These are phyloP conservation scores for Apteryx mantelli DNA, from an alignment of 2,113 vertebrate species.

Conservation along the genomic window DNA sequence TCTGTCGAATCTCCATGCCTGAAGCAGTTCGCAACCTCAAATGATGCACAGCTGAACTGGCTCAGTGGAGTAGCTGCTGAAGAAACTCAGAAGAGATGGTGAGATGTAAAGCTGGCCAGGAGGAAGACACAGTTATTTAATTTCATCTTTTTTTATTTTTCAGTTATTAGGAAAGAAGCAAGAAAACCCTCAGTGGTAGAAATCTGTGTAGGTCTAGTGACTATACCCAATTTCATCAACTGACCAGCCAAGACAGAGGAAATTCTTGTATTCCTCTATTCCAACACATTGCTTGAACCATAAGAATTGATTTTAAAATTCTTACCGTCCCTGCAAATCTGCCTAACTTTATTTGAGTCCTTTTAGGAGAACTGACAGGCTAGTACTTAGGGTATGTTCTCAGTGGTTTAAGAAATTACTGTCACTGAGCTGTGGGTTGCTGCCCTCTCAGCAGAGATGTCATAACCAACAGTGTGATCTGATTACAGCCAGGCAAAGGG, in stretches of 20 bases:
- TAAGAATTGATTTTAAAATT: neutral
- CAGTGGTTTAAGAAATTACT: neutral
- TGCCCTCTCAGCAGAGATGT: neutral
- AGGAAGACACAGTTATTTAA: neutral
- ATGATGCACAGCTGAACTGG: neutral
- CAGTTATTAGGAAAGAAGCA: neutral
- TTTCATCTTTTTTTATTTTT: neutral
- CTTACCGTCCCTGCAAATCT: neutral
- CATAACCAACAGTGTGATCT: neutral
- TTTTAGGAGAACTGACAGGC: neutral
- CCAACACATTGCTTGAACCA: neutral
- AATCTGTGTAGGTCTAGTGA: neutral
- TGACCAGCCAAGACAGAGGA: neutral
- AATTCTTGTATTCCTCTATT: neutral
- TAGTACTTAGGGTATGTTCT: neutral
- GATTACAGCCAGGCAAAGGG: neutral
- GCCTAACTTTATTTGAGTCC: neutral
- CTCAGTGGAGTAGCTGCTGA: neutral
- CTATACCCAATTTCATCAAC: neutral
- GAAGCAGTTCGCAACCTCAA: neutral
- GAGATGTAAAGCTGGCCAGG: neutral
- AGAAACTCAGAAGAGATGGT: neutral
- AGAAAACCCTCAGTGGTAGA: neutral
- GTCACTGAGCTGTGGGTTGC: rapidly evolving
- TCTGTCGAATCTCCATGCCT: neutral